phyloP scores from a whole-genome alignment of 2,888 invertebrate genomes.

The Melolontha melolontha region DNA sequence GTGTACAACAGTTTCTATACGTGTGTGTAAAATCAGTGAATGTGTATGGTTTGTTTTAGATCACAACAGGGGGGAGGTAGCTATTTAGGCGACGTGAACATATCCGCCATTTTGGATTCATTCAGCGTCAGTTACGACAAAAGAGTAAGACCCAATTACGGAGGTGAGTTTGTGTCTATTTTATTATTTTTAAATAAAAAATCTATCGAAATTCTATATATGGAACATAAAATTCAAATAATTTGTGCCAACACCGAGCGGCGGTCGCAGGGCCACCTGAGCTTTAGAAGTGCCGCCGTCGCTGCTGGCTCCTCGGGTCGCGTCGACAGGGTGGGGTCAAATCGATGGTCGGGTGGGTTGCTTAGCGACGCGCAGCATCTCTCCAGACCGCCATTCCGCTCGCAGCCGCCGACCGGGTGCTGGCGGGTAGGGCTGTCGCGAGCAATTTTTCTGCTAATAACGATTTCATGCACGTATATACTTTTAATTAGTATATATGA shows the following conservation, averaged over 20 bases:
- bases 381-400: conserved; percentile 64
- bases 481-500: background rate
- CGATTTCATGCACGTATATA: too few relatives aligned
- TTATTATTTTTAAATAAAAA: too few relatives aligned
- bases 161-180: conserved; percentile 77
- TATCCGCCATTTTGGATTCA: conserved; percentile 94
- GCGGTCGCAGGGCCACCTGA: conserved; percentile 51
- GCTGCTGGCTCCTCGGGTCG: conserved; percentile 56
- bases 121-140: conserved; percentile 98
- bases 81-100: conserved; percentile 93
- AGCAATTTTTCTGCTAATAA: conserved; percentile 12
- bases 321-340: conserved; percentile 64
- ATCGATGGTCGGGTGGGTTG: conserved; percentile 64
- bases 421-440: conserved; percentile 56
- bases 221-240: conserved; percentile 8
- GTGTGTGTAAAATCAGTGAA: background rate
- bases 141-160: conserved; percentile 99
- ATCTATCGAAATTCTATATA: conserved; percentile 14
- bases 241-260: conserved; percentile 22
- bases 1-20: background rate
- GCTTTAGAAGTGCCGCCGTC: conserved; percentile 49
- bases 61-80: conserved; percentile 75
- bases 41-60: conserved; percentile 65
- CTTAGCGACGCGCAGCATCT: conserved; percentile 61
- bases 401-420: conserved; percentile 62